phyloP scores from a whole-genome alignment of 2,797 vertebrate species.

The Trichosurus vulpecula region DNA sequence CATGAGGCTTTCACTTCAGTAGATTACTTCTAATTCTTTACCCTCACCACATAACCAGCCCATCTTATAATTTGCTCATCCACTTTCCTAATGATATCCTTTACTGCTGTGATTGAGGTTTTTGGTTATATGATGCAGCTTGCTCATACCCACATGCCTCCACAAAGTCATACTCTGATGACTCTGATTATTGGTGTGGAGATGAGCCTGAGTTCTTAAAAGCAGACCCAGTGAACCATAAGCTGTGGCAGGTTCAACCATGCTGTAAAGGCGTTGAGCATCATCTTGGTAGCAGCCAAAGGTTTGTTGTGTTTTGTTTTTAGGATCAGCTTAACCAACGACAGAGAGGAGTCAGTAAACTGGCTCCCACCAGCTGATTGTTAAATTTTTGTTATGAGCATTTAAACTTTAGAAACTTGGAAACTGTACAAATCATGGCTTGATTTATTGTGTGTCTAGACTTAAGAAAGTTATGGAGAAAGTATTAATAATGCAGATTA shows the following conservation, averaged over 20 bases:
- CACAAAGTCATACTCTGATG: background rate
- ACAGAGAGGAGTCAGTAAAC: background rate
- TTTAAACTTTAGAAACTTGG: background rate
- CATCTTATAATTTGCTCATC: background rate
- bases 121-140: background rate
- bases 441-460: background rate
- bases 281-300: background rate
- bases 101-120: background rate
- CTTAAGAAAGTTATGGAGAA: background rate
- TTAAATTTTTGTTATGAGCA: background rate
- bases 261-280: background rate
- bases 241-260: background rate
- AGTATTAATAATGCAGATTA: background rate
- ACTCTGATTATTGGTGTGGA: background rate
- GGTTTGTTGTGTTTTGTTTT: background rate
- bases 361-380: background rate
- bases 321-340: background rate
- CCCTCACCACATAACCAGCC: background rate
- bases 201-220: background rate
- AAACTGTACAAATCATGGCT: background rate
- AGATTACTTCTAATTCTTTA: background rate
- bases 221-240: background rate
- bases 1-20: background rate
- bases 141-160: background rate
- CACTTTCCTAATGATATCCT: background rate